These are phyloP conservation scores for Ennomos fuscantarius DNA, from an alignment of 2,888 invertebrate genomes.

Conservation along the genomic window DNA sequence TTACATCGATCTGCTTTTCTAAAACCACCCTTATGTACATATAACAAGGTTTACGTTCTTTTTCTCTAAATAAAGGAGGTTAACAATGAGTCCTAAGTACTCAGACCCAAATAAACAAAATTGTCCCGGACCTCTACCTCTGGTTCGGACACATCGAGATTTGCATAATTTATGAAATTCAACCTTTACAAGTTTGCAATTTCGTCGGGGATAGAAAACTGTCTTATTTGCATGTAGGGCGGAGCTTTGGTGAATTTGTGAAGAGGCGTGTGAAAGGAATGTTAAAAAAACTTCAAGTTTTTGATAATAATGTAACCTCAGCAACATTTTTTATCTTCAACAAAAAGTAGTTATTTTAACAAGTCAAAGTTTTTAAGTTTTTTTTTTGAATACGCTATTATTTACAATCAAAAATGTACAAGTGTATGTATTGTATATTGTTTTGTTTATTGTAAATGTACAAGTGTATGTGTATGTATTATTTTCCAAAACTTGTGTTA, in stretches of 20 bases:
- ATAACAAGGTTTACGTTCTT: background rate
- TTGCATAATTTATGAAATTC: constrained; percentile 41
- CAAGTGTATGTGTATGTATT: too few species aligned
- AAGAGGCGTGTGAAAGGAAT: constrained; percentile 8
- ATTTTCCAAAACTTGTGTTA: too few species aligned
- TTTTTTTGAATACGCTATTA: too few species aligned
- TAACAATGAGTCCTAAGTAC: constrained; percentile 39
- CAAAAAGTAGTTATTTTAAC: too few species aligned
- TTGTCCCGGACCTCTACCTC: constrained; percentile 35
- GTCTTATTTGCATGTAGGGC: constrained; percentile 26
- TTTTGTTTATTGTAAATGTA: too few species aligned
- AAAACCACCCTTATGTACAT: constrained; percentile 1
- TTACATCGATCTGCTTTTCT: background rate
- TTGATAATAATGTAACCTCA: too few species aligned
- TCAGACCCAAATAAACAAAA: constrained; percentile 42
- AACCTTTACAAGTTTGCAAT: constrained; percentile 40
- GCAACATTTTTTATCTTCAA: too few species aligned
- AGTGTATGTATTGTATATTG: too few species aligned
- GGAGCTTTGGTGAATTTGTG: constrained; percentile 19
- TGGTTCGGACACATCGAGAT: constrained; percentile 33
- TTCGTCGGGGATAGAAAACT: constrained; percentile 32
- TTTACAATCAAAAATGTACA: too few species aligned
- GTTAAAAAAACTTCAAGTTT: background rate
- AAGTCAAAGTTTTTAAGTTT: too few species aligned
- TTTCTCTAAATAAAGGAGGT: constrained; percentile 7